Percentiles rank a stretch among this genome's conserved stretches.
Conservation (phyloP, 2,113 vertebrate genomes). For the Todiramphus saurophagus region DNA sequence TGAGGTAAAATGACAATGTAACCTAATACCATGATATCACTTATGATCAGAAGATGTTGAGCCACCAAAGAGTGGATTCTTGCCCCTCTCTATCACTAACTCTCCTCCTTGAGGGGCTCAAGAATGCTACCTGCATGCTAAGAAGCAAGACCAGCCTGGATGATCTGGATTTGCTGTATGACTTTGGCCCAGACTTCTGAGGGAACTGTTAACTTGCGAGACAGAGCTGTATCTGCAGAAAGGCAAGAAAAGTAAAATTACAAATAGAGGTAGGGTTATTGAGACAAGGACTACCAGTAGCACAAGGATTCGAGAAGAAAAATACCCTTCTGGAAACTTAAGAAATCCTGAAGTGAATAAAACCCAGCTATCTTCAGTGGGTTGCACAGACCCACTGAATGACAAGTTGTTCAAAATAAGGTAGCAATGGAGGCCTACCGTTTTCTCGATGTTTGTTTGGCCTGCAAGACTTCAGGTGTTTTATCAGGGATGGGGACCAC, state of each 20-base stretch:
- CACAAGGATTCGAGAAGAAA: not conserved
- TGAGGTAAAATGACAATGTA: not conserved
- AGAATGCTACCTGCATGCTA: not conserved
- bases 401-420: not conserved
- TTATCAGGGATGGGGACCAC: not conserved
- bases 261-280: not conserved
- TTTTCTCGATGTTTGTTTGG: not conserved
- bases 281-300: not conserved
- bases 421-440: too few relatives aligned
- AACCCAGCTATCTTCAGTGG: not conserved
- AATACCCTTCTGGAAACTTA: not conserved
- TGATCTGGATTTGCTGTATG: rapidly evolving
- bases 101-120: not conserved
- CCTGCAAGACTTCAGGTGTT: not conserved
- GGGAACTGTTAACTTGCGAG: not conserved
- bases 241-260: not conserved
- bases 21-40: not conserved
- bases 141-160: not conserved
- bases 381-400: not conserved
- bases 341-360: not conserved
- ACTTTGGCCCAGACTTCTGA: not conserved
- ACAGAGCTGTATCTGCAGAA: not conserved
- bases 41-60: not conserved
- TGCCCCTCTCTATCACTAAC: not conserved
- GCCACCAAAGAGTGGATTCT: not conserved